Percentiles rank a stretch among this genome's conserved stretches.
phyloP scores from a whole-genome alignment of 2,888 invertebrate species.

The Selenia dentaria region DNA sequence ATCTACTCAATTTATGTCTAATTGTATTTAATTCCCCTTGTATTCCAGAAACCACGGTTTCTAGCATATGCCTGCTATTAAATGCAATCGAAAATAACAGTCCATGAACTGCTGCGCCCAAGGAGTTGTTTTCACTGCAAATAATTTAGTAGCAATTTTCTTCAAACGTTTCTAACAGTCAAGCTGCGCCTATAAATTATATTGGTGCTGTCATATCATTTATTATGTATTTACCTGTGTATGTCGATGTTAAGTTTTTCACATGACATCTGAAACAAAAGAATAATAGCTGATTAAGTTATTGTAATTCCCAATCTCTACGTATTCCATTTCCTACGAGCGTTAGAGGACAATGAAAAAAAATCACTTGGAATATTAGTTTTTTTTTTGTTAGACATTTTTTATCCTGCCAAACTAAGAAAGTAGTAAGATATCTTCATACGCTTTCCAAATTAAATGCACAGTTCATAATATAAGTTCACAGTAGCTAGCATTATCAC shows the following conservation, averaged over 20 bases:
- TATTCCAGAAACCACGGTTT: not conserved
- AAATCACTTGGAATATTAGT: too few species aligned
- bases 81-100: constrained; percentile 19
- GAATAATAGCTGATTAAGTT: too few species aligned
- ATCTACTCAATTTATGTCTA: too few species aligned
- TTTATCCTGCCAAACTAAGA: too few species aligned
- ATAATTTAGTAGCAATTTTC: constrained; percentile 32
- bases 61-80: not conserved
- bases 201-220: constrained; percentile 17
- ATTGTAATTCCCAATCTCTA: too few species aligned
- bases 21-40: constrained; percentile 22
- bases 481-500: too few species aligned
- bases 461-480: too few species aligned
- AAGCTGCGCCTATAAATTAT: constrained; percentile 25
- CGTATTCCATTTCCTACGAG: too few species aligned
- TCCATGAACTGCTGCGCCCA: constrained; percentile 16
- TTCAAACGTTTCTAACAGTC: constrained; percentile 19
- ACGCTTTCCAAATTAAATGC: too few species aligned
- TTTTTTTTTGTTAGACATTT: too few species aligned
- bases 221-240: constrained; percentile 41
- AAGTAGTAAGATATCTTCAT: too few species aligned
- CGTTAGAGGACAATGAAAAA: too few species aligned
- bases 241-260: constrained; percentile 38
- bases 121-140: constrained; percentile 24
- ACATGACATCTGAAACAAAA: constrained; percentile 61